A percentile compares a stretch with the other conserved stretches of the same genome.
Conservation (phyloP, 2,797 vertebrate species). For the Dendrocincla fuliginosa region DNA sequence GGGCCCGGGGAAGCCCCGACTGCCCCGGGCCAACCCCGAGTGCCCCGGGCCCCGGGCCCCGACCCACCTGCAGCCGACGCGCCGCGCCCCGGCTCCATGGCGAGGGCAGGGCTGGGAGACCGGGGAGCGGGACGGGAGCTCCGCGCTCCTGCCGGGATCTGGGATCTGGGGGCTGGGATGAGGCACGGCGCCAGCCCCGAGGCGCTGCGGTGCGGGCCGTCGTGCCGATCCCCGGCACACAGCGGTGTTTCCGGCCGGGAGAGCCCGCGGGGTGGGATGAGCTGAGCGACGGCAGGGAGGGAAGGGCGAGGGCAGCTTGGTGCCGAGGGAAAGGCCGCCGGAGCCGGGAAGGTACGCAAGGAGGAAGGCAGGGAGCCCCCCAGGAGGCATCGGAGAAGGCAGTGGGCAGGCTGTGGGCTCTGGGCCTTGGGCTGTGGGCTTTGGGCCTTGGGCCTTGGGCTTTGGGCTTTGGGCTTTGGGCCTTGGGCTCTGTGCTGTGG, state of each 20-base stretch:
- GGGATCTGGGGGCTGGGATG: no score
- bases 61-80: neutral
- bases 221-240: rapidly evolving
- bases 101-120: neutral
- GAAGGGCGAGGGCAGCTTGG: no score
- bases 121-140: neutral
- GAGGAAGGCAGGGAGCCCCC: no score
- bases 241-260: no score
- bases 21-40: rapidly evolving
- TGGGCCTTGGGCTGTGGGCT: no score
- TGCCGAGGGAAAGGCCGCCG: no score
- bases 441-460: no score
- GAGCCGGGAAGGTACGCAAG: neutral
- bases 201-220: rapidly evolving
- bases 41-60: rapidly evolving
- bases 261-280: no score
- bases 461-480: no score
- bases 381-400: no score
- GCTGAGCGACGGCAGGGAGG: neutral
- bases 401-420: neutral
- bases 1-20: no score
- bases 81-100: neutral
- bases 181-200: neutral
- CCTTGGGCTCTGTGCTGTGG: no score
- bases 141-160: neutral